Evolutionary conservation across 2,113 vertebrate genomes (phyloP), one percentile per base, ranked within the genome.

Genomic region (Myotis lucifugus): DNA sequence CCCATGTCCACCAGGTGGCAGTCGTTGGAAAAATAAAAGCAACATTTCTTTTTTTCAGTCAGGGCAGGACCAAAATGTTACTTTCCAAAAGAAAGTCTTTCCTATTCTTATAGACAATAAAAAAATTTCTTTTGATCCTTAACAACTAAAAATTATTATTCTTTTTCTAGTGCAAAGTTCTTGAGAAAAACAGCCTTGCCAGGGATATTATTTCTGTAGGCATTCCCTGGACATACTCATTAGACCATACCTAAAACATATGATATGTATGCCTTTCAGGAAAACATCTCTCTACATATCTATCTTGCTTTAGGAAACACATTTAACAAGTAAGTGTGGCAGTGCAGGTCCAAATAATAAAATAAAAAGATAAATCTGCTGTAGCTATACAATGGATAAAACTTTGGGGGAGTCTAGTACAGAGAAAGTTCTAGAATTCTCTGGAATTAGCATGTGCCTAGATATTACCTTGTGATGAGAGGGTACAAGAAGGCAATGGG

Each of bases 1-100:
- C 1, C 14, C 78, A 5, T 90, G 59, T 95, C 97, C 98, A 96
- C 89, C 8, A 92, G 98, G 82, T 95, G 98, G 97, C 94, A 90
- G 21, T 67, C 90, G 50, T 81, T 81, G 79, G 73, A 85, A 85
- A 27, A 19, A 42, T 15, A 73, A 88, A 88, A 50, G 74, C 46
- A 52, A 12, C 17, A 50, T 18, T 25, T 3, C 19, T 59, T 88
- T n/a, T 88, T 59, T 46, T n/a, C 1, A 37, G 8, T 67, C 6
- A 42, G 40, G 69, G 3, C 13, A 10, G 14, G 4, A 10, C 32
- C 6, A 27, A 93, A 96, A 91, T 34, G 12, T 6, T 27, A 50
- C 69, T 84, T 29, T 54, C 79, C 19, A 27, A 27, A 72, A 92
- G 66, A 27, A 46, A 19, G 3, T 73, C 19, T 52, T 96, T 74